Percentiles rank a stretch among this genome's conserved stretches.
Evolutionary conservation across 2,113 vertebrate species (phyloP).

Genomic region (Aythya baeri): DNA sequence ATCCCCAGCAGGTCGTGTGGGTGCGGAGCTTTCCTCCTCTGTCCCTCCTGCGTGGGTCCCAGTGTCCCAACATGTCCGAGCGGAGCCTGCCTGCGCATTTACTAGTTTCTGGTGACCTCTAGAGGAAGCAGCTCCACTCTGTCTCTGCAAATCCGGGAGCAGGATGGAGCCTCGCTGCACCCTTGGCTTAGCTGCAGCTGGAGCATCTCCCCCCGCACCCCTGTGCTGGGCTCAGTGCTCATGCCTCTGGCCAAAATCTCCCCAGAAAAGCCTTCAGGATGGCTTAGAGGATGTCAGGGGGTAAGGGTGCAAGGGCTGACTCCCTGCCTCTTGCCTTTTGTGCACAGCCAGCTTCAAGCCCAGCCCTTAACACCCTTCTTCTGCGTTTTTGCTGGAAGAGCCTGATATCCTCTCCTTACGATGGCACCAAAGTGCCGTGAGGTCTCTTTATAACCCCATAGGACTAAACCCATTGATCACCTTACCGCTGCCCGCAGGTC

Average conservation of each 20-base stretch:
- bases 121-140: slow-evolving; percentile 27
- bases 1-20: neutral
- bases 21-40: neutral
- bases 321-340: too few species aligned
- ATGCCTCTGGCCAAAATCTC: neutral
- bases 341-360: neutral
- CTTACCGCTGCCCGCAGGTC: slow-evolving; percentile 77
- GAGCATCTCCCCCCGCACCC: neutral
- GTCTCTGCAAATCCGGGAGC: accelerated
- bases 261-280: neutral
- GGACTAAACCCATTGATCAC: accelerated
- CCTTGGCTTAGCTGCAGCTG: neutral
- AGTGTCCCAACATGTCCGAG: neutral
- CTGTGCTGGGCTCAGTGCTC: neutral
- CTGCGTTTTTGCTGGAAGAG: neutral
- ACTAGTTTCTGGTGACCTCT: slow-evolving; percentile 62
- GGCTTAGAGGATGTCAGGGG: neutral
- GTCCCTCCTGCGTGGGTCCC: accelerated
- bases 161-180: accelerated
- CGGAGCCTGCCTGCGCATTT: neutral
- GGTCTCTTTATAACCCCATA: accelerated
- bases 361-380: too few species aligned
- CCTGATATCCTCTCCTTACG: neutral
- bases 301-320: neutral
- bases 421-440: neutral